Evolutionary conservation across 2,113 vertebrate genomes (phyloP).

Genomic region (Neolamprologus toae): DNA sequence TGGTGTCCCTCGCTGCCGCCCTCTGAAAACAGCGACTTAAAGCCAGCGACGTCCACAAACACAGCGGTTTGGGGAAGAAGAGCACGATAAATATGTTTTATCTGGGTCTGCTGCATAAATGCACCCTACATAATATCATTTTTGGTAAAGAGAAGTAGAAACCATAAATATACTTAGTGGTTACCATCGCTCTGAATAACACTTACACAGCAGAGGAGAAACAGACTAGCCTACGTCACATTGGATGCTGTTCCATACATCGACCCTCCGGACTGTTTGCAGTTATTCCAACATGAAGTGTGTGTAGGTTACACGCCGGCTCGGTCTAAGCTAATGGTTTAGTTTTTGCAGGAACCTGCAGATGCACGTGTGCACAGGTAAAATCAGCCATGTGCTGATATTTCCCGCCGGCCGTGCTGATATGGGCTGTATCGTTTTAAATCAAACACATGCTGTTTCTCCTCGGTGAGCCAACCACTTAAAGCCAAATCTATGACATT

Average conservation of each 20-base stretch:
- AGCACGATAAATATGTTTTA: background rate
- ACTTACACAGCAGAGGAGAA: slow-evolving; percentile 41
- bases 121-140: slow-evolving; percentile 1
- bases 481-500: background rate
- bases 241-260: background rate
- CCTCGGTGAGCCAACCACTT: background rate
- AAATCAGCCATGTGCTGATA: background rate
- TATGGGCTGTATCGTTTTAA: background rate
- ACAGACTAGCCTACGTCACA: slow-evolving; percentile 24
- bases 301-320: background rate
- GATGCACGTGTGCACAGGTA: rapidly evolving
- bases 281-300: background rate
- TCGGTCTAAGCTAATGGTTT: no score
- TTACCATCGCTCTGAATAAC: slow-evolving; percentile 48
- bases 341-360: background rate
- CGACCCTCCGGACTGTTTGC: background rate
- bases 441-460: background rate
- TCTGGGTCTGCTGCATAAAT: background rate
- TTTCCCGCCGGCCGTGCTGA: background rate
- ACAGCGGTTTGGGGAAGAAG: background rate
- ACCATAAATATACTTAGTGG: slow-evolving; percentile 26
- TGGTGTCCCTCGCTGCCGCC: background rate
- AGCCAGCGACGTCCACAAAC: background rate
- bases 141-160: background rate
- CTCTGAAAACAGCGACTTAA: background rate